Percentiles rank a stretch among this genome's conserved stretches.
phyloP scores from a whole-genome alignment of 1,140 invertebrate genomes.

The Papilio dardanus region DNA sequence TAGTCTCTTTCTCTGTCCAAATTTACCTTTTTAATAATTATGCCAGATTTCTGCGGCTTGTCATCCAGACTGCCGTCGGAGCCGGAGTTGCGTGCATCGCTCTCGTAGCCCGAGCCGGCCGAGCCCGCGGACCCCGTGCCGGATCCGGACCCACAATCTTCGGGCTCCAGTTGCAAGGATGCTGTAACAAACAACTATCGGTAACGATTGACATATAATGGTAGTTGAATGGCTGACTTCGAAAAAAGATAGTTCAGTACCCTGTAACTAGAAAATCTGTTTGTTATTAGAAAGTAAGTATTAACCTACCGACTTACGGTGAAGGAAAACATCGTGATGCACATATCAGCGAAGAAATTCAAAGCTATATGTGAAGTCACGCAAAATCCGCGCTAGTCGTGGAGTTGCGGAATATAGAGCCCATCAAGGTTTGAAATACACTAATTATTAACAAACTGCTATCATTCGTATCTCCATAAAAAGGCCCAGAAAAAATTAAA shows the following conservation, averaged over 20 bases:
- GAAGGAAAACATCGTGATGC: too few species aligned
- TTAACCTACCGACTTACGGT: too few species aligned
- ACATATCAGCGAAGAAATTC: too few species aligned
- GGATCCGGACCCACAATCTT: slow-evolving; percentile 56
- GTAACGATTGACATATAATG: not conserved
- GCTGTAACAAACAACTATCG: slow-evolving; percentile 46
- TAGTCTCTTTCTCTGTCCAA: not conserved
- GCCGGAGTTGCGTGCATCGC: slow-evolving; percentile 72
- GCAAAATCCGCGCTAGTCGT: too few species aligned
- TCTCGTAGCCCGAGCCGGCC: slow-evolving; percentile 82
- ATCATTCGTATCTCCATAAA: not conserved
- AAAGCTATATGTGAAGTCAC: too few species aligned
- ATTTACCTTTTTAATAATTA: slow-evolving; percentile 70
- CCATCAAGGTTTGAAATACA: too few species aligned
- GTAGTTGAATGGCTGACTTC: too few species aligned
- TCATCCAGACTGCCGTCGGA: slow-evolving; percentile 72
- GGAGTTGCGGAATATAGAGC: too few species aligned
- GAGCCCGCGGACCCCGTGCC: slow-evolving; percentile 74
- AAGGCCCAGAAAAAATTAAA: slow-evolving; percentile 7
- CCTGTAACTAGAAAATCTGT: too few species aligned
- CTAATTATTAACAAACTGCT: not conserved
- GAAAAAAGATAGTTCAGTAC: too few species aligned
- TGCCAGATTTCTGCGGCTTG: slow-evolving; percentile 69
- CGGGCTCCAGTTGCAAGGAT: slow-evolving; percentile 56
- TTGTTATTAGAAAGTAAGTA: too few species aligned